These are phyloP conservation scores for Plusia festucae DNA, from an alignment of 2,888 invertebrate species.

Conservation along the genomic window DNA sequence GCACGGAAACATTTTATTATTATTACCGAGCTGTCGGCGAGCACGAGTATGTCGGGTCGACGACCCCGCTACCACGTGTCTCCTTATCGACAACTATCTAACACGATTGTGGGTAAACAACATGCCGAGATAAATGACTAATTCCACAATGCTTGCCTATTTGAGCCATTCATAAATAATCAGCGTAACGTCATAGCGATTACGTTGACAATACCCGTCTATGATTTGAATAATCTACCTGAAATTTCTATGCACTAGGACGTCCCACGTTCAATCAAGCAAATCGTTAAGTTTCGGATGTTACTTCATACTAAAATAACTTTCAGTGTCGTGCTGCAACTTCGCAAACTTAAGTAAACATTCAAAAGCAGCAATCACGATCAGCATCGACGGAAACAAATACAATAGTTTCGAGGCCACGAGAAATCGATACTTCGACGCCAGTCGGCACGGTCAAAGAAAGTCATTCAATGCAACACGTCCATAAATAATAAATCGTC, in stretches of 20 bases:
- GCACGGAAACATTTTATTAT: slow-evolving; percentile 90
- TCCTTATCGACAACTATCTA: slow-evolving; percentile 90
- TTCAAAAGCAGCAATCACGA: slow-evolving; percentile 16
- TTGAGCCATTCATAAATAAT: slow-evolving; percentile 86
- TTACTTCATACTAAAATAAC: slow-evolving; percentile 16
- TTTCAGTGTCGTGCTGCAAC: slow-evolving; percentile 15
- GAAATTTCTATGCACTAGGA: slow-evolving; percentile 61
- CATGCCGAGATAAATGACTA: slow-evolving; percentile 88
- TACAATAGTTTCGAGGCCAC: slow-evolving; percentile 9
- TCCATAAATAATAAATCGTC: slow-evolving; percentile 62
- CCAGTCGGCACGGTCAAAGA: slow-evolving; percentile 17
- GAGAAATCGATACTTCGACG: slow-evolving; percentile 27
- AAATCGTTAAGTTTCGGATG: slow-evolving; percentile 32
- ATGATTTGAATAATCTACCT: slow-evolving; percentile 59
- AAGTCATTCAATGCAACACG: slow-evolving; percentile 42
- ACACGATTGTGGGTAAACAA: slow-evolving; percentile 89
- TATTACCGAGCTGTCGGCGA: slow-evolving; percentile 89
- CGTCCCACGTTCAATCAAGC: slow-evolving; percentile 43
- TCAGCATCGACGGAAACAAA: slow-evolving; percentile 9
- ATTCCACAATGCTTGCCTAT: slow-evolving; percentile 85
- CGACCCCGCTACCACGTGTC: slow-evolving; percentile 89
- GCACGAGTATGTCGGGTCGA: slow-evolving; percentile 88
- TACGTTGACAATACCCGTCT: slow-evolving; percentile 71
- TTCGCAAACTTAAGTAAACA: slow-evolving; percentile 33
- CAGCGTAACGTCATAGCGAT: slow-evolving; percentile 78